Evolutionary conservation across 1,140 invertebrate species (phyloP), one percentile per base, ranked within the genome.

Genomic region (Drosophila baimaii): DNA sequence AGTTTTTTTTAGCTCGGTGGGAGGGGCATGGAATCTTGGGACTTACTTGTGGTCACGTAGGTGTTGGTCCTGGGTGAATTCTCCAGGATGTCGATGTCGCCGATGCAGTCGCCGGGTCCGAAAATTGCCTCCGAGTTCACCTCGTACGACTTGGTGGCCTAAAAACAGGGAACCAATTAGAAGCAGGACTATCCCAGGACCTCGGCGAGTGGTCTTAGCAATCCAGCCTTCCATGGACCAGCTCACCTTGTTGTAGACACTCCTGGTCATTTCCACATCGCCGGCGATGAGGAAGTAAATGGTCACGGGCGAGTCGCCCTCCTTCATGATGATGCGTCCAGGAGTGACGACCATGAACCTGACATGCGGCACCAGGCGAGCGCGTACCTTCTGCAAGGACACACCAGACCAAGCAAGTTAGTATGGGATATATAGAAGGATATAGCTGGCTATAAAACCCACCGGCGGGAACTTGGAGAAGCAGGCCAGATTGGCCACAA

Each of bases 61-160:
- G 71, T 88, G 19, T 77, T 73, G 2, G 66, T 41, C 31, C 83
- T 62, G 10, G 55, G 25, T 4, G 58, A 57, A 5, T 56, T 23
- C 21, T 86, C 83, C 15, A 88, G 52, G 3, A 88, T 13, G 3
- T 82, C 83, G 1, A 86, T 85, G 15, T 86, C 83, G 8, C 83
- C 83, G 13, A 86, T 65, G 21, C 79, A 82, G 41, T 86, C 83
- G 12, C 83, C 83, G 0, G 79, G 63, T 10, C 83, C 83, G 2
- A 88, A 47, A 15, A 86, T 79, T 0, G 79, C 83, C 33, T 86
- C 79, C 8, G 75, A 56, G 21, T 72, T 27, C 12, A 35, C 4
- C 0, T 47, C 43, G 12, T 15, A n/a, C 1, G 0, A 0, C 13
- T 70, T 56, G 31, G 49, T 31, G 10, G 25, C 51, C 68, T 70